Evolutionary conservation across 2,113 vertebrate species (phyloP).

Genomic region (Murina feae): DNA sequence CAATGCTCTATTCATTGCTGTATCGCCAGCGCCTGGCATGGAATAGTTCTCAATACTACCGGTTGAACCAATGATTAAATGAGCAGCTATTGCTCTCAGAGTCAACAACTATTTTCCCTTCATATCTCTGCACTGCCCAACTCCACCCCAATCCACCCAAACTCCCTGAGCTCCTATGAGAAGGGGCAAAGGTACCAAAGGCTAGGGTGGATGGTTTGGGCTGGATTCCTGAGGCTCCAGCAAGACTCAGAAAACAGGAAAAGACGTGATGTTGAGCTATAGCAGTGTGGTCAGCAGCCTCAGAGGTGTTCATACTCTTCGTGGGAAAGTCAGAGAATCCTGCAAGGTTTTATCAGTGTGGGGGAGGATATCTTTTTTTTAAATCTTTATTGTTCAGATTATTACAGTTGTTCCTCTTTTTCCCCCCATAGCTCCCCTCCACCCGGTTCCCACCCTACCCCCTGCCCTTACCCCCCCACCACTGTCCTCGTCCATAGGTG

Average conservation of each 20-base stretch:
- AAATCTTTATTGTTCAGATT: no score
- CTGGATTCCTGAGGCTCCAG: background rate
- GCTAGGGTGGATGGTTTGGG: background rate
- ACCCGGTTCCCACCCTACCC: no score
- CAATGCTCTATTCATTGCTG: background rate
- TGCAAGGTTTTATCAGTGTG: background rate
- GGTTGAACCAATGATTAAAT: background rate
- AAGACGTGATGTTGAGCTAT: background rate
- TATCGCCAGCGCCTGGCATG: background rate
- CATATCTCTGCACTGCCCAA: background rate
- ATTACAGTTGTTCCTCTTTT: no score
- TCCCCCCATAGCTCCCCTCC: no score
- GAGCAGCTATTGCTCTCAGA: background rate
- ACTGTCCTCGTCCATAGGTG: no score
- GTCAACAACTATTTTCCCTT: background rate
- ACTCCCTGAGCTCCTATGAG: background rate
- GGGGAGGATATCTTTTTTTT: background rate
- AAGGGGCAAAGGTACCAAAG: background rate
- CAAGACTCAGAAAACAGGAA: conserved; percentile 3
- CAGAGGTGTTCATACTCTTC: background rate
- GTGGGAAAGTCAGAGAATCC: background rate
- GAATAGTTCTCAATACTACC: background rate
- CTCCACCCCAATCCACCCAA: background rate
- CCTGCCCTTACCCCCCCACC: no score
- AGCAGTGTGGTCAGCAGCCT: background rate